Evolutionary conservation across 2,113 vertebrate species (phyloP), one percentile per base, ranked within the genome.

Genomic region (Datnioides undecimradiatus): DNA sequence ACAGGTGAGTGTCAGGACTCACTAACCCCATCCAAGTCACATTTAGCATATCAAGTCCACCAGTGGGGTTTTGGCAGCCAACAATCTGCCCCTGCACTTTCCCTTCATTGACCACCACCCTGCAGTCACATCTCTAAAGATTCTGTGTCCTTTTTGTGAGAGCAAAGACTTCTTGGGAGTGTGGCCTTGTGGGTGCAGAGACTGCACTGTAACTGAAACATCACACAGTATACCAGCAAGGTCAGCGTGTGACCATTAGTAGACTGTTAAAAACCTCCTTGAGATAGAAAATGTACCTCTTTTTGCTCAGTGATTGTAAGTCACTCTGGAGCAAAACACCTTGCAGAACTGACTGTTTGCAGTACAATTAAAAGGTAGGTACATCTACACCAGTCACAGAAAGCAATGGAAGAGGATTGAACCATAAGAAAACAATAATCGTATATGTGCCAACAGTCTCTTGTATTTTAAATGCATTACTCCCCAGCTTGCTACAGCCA

Each of bases 1-100:
- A 77, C 86, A 90, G 88, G 77, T 79, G 51, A 82, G 49, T 82
- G 80, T 83, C 81, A 86, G 36, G 73, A 60, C 38, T 79, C 19
- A 10, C 58, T 83, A 83, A 83, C 60, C 51, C 55, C 54, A n/a
- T 79, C 71, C 45, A 66, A 55, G 54, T 77, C 84, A 80, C 73
- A 78, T 80, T 82, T 73, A 87, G 34, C 60, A 57, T 51, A 48
- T 65, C 60, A 51, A 49, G 68, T 82, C 43, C 80, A 68, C 65
- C 38, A 54, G 13, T 17, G 12, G 19, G 40, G 23, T 38, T 86
- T 67, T 74, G 55, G 57, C 57, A 57, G 60, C 31, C 38, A 43
- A 58, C 64, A 67, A 27, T 51, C 43, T 29, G n/a, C 38, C 55
- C 59, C 48, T 16, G 74, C 43, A 49, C 29, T 67, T 80, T 34